Conservation (phyloP, 2,797 vertebrate genomes). For the Caiman crocodilus region DNA sequence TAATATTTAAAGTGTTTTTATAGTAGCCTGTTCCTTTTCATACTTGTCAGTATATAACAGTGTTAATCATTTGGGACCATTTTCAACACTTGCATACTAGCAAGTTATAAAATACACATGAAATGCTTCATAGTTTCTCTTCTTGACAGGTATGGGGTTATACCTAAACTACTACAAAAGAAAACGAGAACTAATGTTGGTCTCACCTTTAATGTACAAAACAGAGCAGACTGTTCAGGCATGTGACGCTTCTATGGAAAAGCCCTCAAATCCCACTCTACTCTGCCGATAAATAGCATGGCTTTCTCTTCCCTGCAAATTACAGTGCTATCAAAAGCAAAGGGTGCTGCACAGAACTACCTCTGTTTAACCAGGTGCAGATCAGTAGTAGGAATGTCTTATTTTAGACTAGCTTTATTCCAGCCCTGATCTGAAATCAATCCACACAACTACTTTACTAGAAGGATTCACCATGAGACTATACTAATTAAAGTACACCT, state of each 20-base stretch:
- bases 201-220: not conserved
- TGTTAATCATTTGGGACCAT: not conserved
- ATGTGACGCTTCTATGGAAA: not conserved
- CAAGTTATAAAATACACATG: too few relatives aligned
- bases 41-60: conserved; percentile 36
- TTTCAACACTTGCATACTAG: not conserved
- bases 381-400: not conserved
- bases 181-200: not conserved
- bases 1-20: not conserved
- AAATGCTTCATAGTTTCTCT: not conserved
- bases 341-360: not conserved
- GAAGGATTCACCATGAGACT: not conserved
- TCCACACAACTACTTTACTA: not conserved
- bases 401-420: not conserved
- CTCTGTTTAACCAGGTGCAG: not conserved
- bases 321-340: not conserved
- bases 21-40: not conserved
- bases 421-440: not conserved
- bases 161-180: not conserved
- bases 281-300: not conserved
- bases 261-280: not conserved
- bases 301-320: not conserved
- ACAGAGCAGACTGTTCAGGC: not conserved
- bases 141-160: not conserved
- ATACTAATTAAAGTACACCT: not conserved